Evolutionary conservation across 2,113 vertebrate species (phyloP).

Genomic region (Pluvialis apricaria): DNA sequence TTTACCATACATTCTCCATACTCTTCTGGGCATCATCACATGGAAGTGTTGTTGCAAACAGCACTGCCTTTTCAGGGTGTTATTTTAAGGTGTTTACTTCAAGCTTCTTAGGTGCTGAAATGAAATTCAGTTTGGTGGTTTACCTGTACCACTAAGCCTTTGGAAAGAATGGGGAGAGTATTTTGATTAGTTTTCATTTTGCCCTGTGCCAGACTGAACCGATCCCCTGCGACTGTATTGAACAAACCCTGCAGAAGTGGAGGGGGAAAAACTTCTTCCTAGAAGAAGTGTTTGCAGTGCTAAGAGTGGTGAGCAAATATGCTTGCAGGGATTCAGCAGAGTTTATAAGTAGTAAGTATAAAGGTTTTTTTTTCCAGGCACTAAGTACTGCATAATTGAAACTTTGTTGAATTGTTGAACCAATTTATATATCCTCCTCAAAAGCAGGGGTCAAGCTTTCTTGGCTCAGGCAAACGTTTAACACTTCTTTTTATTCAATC

Average conservation of each 20-base stretch:
- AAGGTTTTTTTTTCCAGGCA: not conserved
- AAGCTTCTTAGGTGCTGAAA: not conserved
- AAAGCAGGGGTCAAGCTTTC: not conserved
- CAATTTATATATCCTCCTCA: conserved; percentile 27
- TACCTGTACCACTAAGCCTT: not conserved
- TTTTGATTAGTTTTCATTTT: not conserved
- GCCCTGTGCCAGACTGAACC: not conserved
- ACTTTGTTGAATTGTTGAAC: conserved; percentile 32
- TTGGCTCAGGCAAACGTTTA: not conserved
- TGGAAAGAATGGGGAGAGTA: not conserved
- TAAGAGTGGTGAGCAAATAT: not conserved
- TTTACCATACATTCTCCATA: accelerated
- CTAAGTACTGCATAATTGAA: not conserved
- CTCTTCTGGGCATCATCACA: not conserved
- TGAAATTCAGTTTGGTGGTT: not conserved
- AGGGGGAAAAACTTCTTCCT: not conserved
- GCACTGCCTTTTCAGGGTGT: not conserved
- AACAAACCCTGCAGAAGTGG: not conserved
- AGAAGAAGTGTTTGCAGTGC: not conserved
- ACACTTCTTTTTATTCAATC: conserved; percentile 11
- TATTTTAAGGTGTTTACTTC: not conserved
- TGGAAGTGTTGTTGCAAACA: not conserved
- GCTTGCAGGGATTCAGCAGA: not conserved
- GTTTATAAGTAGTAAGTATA: not conserved
- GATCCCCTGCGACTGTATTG: not conserved